phyloP scores from a whole-genome alignment of 1,140 invertebrate species.

The Lycorma delicatula region DNA sequence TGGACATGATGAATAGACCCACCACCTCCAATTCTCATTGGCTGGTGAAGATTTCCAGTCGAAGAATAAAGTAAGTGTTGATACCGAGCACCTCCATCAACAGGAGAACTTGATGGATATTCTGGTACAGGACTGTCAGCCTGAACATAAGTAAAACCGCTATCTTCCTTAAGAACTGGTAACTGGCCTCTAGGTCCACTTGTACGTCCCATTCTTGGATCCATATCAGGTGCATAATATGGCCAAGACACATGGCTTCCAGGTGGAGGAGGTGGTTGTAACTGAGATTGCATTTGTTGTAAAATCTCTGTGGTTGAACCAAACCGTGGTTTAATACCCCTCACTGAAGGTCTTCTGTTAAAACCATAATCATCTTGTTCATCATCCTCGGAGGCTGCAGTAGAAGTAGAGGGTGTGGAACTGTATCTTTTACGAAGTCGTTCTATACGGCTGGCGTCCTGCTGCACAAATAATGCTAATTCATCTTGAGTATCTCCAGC shows the following conservation, averaged over 20 bases:
- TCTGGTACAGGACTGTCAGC: slow-evolving; percentile 6
- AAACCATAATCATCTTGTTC: slow-evolving; percentile 85
- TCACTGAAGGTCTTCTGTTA: slow-evolving; percentile 73
- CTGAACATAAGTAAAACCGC: neutral
- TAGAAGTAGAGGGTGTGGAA: slow-evolving; percentile 31
- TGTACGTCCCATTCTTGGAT: slow-evolving; percentile 12
- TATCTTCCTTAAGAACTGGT: slow-evolving; percentile 15
- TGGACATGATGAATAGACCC: slow-evolving; percentile 28
- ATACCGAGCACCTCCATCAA: slow-evolving; percentile 23
- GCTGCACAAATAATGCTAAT: slow-evolving; percentile 71
- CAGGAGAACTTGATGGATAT: slow-evolving; percentile 9
- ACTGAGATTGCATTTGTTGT: slow-evolving; percentile 66
- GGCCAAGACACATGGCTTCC: slow-evolving; percentile 50
- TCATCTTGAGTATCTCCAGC: slow-evolving; percentile 55
- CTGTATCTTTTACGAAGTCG: slow-evolving; percentile 63
- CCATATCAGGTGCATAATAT: slow-evolving; percentile 45
- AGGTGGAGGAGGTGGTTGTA: slow-evolving; percentile 41
- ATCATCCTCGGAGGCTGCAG: slow-evolving; percentile 48
- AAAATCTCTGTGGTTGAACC: slow-evolving; percentile 72
- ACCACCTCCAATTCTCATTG: slow-evolving; percentile 17
- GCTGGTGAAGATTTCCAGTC: slow-evolving; percentile 17
- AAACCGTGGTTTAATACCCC: slow-evolving; percentile 62
- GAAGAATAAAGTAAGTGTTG: slow-evolving; percentile 31
- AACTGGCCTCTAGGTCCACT: slow-evolving; percentile 25
- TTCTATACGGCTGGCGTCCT: slow-evolving; percentile 70